Conservation (phyloP, 2,113 vertebrate genomes). For the Periophthalmus modestus region DNA sequence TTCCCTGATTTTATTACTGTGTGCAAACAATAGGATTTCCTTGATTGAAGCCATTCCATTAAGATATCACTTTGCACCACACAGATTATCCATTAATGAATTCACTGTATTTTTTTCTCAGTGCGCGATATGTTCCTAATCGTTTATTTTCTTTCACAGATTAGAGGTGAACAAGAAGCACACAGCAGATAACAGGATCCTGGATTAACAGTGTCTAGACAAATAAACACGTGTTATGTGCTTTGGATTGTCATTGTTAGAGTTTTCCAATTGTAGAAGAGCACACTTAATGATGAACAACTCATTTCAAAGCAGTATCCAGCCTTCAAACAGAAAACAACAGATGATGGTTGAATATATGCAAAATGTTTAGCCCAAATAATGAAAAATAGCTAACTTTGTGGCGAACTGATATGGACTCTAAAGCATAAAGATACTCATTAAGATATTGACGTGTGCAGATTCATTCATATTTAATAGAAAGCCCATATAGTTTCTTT, state of each 20-base stretch:
- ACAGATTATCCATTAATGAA: slow-evolving; percentile 3
- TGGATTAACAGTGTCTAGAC: slow-evolving; percentile 17
- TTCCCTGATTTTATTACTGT: slow-evolving; percentile 6
- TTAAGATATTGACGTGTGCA: background rate
- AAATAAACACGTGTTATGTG: slow-evolving; percentile 5
- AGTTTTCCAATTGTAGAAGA: background rate
- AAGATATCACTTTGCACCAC: background rate
- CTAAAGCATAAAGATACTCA: too few species aligned
- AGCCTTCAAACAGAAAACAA: background rate
- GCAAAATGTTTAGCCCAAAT: too few species aligned
- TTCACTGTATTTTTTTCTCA: background rate
- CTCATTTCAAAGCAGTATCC: background rate
- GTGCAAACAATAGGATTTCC: slow-evolving; percentile 3
- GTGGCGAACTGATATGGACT: too few species aligned
- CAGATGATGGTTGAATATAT: too few species aligned
- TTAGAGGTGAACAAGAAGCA: slow-evolving; percentile 12
- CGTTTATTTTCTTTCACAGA: background rate
- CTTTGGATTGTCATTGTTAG: background rate
- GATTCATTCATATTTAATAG: background rate
- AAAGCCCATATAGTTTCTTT: background rate
- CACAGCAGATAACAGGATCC: slow-evolving; percentile 7
- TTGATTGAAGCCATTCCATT: background rate
- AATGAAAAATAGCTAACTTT: too few species aligned
- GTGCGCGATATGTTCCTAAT: background rate
- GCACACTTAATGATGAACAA: background rate